Evolutionary conservation across 2,888 invertebrate species (phyloP), one percentile per base, ranked within the genome.

Genomic region (Blastobasis adustella): DNA sequence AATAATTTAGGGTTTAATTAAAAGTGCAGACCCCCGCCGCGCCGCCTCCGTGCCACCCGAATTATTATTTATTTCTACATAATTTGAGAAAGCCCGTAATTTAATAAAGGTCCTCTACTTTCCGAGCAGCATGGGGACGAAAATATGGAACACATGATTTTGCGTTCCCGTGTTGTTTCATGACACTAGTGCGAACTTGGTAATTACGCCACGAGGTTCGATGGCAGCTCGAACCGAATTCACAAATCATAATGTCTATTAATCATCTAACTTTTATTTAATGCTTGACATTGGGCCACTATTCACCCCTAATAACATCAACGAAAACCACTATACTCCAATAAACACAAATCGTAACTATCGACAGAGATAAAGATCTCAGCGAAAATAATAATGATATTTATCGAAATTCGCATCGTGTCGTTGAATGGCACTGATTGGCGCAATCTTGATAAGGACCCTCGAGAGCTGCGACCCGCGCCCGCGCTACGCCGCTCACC

Each of bases 1-100:
- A 84, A 86, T 88, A 87, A 88, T 85, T 88, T 86, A 87, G 83
- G 81, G 80, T 87, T 88, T 87, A 87, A 88, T 87, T 87, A 87
- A 87, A 87, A 87, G 83, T 85, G 82, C 79, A 76, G 79, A 79
- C 72, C 79, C 87, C 87, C 74, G 73, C 71, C 50, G 86, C 63
- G 83, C 63, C 73, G 75, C 77, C 79, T 72, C 75, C 72, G 72
- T 72, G 66, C 67, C 65, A 60, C 68, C 60, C 68, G 60, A 53
- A 72, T 71, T 67, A 74, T 77, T 75, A 80, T 82, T 83, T 83
- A 80, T 82, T 80, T 78, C 76, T 73, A 82, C 76, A 82, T 83
- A 83, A 86, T 85, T 85, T 82, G 83, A 83, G 82, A 84, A 82
- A 79, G 80, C 76, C 60, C 60, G 81, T 84, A 84, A 85, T 85